Conservation (phyloP, 2,797 vertebrate genomes). For the Girardinus metallicus region DNA sequence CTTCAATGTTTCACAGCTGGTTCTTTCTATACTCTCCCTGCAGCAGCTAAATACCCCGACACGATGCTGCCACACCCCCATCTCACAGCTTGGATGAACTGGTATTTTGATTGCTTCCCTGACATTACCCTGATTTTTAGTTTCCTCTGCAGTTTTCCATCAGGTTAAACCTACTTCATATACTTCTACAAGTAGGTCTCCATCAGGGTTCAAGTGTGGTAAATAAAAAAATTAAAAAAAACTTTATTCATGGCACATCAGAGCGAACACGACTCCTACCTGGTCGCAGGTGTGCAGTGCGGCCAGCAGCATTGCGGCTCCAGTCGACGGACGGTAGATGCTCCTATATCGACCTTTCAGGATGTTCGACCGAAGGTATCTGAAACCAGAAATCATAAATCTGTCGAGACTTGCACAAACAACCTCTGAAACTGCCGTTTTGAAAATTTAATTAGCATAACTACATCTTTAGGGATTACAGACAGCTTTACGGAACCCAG, state of each 20-base stretch:
- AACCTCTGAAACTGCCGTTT: background rate
- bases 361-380: conserved; percentile 75
- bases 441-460: background rate
- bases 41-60: too few relatives aligned
- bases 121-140: background rate
- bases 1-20: too few relatives aligned
- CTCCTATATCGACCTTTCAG: conserved; percentile 55
- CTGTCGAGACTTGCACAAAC: background rate
- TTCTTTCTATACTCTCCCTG: too few relatives aligned
- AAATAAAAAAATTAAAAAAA: too few relatives aligned
- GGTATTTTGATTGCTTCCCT: too few relatives aligned
- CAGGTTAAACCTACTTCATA: background rate
- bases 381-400: conserved; percentile 38
- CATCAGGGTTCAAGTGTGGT: background rate
- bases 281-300: conserved; percentile 85
- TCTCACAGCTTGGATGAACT: too few relatives aligned
- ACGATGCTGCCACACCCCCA: too few relatives aligned
- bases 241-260: background rate
- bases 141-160: background rate
- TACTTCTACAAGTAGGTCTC: background rate
- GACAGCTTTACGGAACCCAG: background rate
- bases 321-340: conserved; percentile 83
- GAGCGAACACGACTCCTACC: conserved; percentile 42
- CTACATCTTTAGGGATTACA: background rate
- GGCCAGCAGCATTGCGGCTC: conserved; percentile 82